A percentile compares a stretch with the other conserved stretches of the same genome.
These are phyloP conservation scores for Lithosia quadra DNA, from an alignment of 2,888 invertebrate species.

Conservation along the genomic window DNA sequence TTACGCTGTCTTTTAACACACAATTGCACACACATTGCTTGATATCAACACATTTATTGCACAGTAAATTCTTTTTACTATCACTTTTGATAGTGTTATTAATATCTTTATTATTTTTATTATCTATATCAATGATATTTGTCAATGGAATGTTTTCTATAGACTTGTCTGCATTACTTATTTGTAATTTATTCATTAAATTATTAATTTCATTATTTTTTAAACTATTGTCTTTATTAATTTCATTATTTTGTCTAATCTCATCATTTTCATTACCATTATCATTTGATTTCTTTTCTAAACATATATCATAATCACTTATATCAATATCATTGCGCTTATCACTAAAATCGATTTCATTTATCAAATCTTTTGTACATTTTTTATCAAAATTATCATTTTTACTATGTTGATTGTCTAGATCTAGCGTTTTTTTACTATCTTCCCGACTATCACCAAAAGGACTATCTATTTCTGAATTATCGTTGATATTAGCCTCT, in stretches of 20 bases:
- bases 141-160: constrained; percentile 18
- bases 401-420: constrained; percentile 1
- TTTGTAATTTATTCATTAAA: constrained; percentile 7
- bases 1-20: constrained; percentile 27
- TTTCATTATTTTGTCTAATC: constrained; percentile 2
- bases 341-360: constrained; percentile 11
- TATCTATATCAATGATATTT: constrained; percentile 3
- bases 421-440: neutral
- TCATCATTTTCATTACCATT: constrained; percentile 3
- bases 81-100: constrained; percentile 4
- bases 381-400: constrained; percentile 6
- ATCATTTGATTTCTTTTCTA: constrained; percentile 1
- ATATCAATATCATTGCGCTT: constrained; percentile 2
- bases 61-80: constrained; percentile 17
- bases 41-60: constrained; percentile 35
- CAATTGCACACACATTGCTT: constrained; percentile 27
- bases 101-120: constrained; percentile 13
- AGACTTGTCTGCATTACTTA: neutral
- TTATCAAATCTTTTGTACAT: constrained; percentile 5
- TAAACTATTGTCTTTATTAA: constrained; percentile 5
- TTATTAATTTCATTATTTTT: constrained; percentile 18
- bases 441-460: constrained; percentile 2
- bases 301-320: neutral
- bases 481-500: constrained; percentile 20
- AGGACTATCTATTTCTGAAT: constrained; percentile 2